Evolutionary conservation across 2,888 invertebrate species (phyloP), one percentile per base, ranked within the genome.

Genomic region (Calameuta pallipes): DNA sequence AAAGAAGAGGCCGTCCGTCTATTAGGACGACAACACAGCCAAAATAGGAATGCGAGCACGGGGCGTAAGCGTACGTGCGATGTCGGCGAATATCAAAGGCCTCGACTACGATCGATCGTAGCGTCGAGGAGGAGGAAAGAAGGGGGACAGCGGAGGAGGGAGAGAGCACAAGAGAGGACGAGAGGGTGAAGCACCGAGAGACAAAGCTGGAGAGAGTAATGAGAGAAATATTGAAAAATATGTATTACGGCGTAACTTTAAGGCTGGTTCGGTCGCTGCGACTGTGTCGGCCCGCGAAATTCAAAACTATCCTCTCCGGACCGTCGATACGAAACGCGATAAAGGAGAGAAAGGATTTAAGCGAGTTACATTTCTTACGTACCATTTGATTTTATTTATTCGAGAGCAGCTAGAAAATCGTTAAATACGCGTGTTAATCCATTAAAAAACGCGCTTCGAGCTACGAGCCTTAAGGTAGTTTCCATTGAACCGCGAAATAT

Each of bases 101-200:
- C 56, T 56, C 56, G 56, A 56, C 56, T 56, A 56, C 56, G 56
- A 56, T 56, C 56, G 56, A 56, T 56, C 56, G 56, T 56, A 56
- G 56, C 56, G 56, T 56, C 56, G 77, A 68, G 36, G 41, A 69
- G 75, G 41, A 36, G 41, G 75, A 30, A 36, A 69, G 37, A 15
- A 30, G 41, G 41, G 36, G 37, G 33, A 33, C 9, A 30, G 23
- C 31, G 30, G 80, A 81, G 80, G 30, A 9, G 30, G 13, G 71
- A 30, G 9, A 71, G 30, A 71, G 71, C 71, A 71, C 33, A 35
- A 71, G 71, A 71, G 31, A 35, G 34, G 30, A 71, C 71, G 30
- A 35, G 41, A 73, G 78, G 23, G 56, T 56, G 56, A 56, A 15
- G 23, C 23, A 56, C 23, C 56, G 56, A 56, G 56, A 56, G 56